phyloP scores from a whole-genome alignment of 35 echinoderm and acorn worm genomes.

The Patiria miniata region DNA sequence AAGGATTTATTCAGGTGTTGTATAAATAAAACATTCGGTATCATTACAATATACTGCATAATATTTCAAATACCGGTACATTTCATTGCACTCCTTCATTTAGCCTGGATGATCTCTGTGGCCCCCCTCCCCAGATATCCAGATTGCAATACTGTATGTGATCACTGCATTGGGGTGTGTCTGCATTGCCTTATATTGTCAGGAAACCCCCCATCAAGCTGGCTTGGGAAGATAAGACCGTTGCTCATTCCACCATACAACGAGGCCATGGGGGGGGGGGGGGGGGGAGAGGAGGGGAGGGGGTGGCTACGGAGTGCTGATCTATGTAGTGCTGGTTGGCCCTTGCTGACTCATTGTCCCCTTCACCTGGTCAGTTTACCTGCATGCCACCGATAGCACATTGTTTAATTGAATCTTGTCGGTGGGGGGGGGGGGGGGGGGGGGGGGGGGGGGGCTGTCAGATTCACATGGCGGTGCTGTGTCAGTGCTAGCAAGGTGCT shows the following conservation, averaged over 20 bases:
- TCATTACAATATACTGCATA: too few relatives aligned
- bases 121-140: neutral
- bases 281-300: too few relatives aligned
- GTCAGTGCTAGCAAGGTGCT: too few relatives aligned
- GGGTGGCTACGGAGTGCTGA: too few relatives aligned
- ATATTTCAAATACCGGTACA: too few relatives aligned
- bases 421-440: too few relatives aligned
- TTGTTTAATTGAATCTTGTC: constrained; percentile 26
- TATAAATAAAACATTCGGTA: too few relatives aligned
- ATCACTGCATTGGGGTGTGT: neutral
- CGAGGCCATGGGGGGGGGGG: too few relatives aligned
- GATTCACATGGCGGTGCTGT: neutral
- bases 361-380: neutral
- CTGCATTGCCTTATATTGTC: neutral
- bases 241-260: neutral
- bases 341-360: neutral
- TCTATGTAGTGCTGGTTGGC: neutral
- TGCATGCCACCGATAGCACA: neutral
- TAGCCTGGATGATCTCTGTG: neutral
- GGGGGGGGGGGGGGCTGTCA: too few relatives aligned
- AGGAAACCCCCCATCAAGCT: constrained; percentile 19
- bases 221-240: neutral
- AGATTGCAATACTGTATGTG: neutral
- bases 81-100: neutral
- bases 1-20: too few relatives aligned